Conservation (phyloP, 2,888 invertebrate species). For the Endotricha flammealis region DNA sequence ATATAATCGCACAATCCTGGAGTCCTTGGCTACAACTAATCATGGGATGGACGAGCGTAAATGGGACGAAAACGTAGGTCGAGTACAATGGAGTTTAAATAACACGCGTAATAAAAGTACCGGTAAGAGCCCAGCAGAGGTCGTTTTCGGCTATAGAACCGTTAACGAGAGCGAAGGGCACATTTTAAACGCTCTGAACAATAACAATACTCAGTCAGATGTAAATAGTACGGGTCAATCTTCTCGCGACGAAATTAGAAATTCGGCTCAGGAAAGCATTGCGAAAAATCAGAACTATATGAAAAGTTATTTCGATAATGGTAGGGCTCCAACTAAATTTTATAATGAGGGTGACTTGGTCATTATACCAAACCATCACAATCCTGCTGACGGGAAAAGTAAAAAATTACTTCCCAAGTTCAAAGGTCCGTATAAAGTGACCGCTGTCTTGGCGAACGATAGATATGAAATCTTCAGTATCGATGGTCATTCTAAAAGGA, state of each 20-base stretch:
- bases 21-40: too few species aligned
- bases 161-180: background rate
- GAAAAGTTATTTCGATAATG: too few species aligned
- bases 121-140: conserved; percentile 1
- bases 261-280: background rate
- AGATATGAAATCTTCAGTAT: conserved; percentile 1
- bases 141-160: conserved; percentile 1
- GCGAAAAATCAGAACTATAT: background rate
- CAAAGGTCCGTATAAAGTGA: background rate
- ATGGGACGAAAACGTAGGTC: too few species aligned
- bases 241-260: background rate
- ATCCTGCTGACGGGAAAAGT: background rate
- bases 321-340: too few species aligned
- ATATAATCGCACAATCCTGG: too few species aligned
- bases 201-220: background rate
- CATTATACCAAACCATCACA: background rate
- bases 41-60: too few species aligned
- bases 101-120: too few species aligned
- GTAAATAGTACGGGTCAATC: too few species aligned
- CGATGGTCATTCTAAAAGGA: conserved; percentile 1
- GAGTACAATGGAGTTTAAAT: too few species aligned
- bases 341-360: conserved; percentile 6
- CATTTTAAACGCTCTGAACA: background rate
- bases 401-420: conserved; percentile 4
- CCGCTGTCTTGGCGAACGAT: background rate